Evolutionary conservation across 2,113 vertebrate genomes (phyloP).

Genomic region (Pelmatolapia mariae): DNA sequence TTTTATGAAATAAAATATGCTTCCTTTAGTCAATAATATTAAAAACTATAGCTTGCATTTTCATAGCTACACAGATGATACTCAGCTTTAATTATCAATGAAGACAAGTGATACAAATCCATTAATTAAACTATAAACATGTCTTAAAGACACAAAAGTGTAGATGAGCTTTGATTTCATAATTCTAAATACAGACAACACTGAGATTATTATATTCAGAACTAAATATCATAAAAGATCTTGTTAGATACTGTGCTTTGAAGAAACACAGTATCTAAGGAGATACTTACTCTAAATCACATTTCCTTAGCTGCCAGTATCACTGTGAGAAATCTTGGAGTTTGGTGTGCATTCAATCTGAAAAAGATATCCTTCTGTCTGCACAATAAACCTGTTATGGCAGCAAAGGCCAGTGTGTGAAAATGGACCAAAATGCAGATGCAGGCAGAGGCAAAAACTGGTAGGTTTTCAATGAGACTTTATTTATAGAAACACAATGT

Average conservation of each 20-base stretch:
- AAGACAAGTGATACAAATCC: background rate
- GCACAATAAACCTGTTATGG: background rate
- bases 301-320: background rate
- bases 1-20: background rate
- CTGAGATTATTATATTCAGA: background rate
- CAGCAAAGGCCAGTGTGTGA: background rate
- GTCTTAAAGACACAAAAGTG: background rate
- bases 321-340: background rate
- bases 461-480: background rate
- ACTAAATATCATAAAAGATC: background rate
- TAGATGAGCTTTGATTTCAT: background rate
- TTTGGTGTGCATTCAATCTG: background rate
- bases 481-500: background rate
- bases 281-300: background rate
- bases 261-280: background rate
- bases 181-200: background rate
- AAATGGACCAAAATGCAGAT: background rate
- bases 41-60: background rate
- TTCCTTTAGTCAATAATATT: background rate
- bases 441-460: background rate
- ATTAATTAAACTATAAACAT: background rate
- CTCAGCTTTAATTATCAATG: background rate
- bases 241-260: background rate
- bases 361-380: background rate
- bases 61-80: background rate